Conservation (phyloP, 2,113 vertebrate species). For the Anoplopoma fimbria region DNA sequence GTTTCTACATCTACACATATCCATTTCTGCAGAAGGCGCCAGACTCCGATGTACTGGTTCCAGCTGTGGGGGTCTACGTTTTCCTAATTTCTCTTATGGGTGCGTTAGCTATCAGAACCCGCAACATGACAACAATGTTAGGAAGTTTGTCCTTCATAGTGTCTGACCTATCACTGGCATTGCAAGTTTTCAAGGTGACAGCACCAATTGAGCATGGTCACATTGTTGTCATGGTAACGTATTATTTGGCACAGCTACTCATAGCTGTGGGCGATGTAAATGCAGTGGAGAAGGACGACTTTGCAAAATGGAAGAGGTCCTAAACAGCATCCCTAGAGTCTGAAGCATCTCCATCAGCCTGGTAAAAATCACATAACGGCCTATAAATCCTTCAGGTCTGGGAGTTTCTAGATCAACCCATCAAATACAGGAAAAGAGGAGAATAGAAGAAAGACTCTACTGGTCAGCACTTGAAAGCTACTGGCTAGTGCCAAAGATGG, state of each 20-base stretch:
- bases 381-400: neutral
- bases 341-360: neutral
- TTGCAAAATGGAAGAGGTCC: slow-evolving; percentile 81
- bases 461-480: neutral
- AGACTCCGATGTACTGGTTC: slow-evolving; percentile 62
- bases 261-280: slow-evolving; percentile 82
- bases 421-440: neutral
- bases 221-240: slow-evolving; percentile 84
- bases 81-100: slow-evolving; percentile 79
- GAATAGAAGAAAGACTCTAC: neutral
- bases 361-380: neutral
- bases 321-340: slow-evolving; percentile 49
- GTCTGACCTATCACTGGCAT: slow-evolving; percentile 83
- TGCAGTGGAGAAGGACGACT: slow-evolving; percentile 59
- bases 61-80: slow-evolving; percentile 76
- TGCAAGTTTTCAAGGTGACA: slow-evolving; percentile 79
- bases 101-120: slow-evolving; percentile 73
- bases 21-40: slow-evolving; percentile 71
- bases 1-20: slow-evolving; percentile 66
- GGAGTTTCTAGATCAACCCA: neutral
- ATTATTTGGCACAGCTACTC: slow-evolving; percentile 87
- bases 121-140: slow-evolving; percentile 20
- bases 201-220: slow-evolving; percentile 55
- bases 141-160: slow-evolving; percentile 83
- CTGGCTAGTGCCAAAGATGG: neutral